phyloP scores from a whole-genome alignment of 2,113 vertebrate genomes.

The Macquaria australasica region DNA sequence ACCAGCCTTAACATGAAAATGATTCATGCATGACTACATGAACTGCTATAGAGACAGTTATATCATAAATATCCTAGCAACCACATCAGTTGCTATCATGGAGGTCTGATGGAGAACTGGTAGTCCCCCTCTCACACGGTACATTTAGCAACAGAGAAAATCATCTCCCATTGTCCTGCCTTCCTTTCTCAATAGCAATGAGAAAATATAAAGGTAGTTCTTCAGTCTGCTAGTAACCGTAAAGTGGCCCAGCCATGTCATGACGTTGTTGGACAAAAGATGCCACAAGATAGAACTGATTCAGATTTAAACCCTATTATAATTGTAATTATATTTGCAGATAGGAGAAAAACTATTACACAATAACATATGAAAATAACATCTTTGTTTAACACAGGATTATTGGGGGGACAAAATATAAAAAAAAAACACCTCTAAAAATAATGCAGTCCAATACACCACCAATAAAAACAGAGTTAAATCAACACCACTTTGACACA shows the following conservation, averaged over 20 bases:
- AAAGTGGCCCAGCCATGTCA: neutral
- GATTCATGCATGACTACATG: too few species aligned
- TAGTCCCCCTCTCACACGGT: conserved; percentile 11
- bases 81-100: neutral
- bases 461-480: neutral
- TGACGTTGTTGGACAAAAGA: neutral
- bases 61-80: conserved; percentile 30
- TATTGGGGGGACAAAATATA: too few species aligned
- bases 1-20: neutral
- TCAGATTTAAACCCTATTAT: neutral
- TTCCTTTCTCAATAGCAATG: neutral
- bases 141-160: neutral
- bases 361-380: neutral
- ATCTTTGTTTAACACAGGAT: neutral
- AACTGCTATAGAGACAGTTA: neutral
- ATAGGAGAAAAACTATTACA: neutral
- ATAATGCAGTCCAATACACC: neutral
- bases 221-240: neutral
- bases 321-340: neutral
- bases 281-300: neutral
- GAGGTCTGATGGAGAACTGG: conserved; percentile 14
- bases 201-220: neutral
- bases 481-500: too few species aligned
- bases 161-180: neutral
- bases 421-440: too few species aligned